Percentiles rank a stretch among this genome's conserved stretches.
Evolutionary conservation across 1,140 invertebrate species (phyloP).

Genomic region (Pachyrhynchus sulphureomaculatus): DNA sequence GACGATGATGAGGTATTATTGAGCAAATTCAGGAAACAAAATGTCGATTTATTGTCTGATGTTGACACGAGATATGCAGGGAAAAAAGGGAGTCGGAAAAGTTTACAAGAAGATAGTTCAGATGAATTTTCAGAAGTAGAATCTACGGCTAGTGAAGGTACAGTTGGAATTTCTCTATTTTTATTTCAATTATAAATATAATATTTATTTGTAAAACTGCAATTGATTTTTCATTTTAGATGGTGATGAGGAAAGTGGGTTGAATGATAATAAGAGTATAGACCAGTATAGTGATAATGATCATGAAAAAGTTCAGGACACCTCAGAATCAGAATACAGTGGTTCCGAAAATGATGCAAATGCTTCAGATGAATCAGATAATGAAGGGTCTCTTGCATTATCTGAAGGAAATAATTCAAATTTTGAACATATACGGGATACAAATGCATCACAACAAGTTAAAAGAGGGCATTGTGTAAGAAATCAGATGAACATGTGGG

Average conservation of each 20-base stretch:
- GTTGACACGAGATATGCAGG: constrained; percentile 72
- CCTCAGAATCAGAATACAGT: constrained; percentile 32
- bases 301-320: constrained; percentile 11
- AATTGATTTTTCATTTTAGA: neutral
- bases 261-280: constrained; percentile 42
- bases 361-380: constrained; percentile 10
- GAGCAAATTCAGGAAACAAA: constrained; percentile 64
- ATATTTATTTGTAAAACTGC: too few relatives aligned
- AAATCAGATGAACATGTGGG: constrained; percentile 79
- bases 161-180: too few relatives aligned
- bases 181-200: too few relatives aligned
- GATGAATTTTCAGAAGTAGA: constrained; percentile 26
- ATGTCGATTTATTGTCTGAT: constrained; percentile 65
- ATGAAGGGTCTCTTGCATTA: constrained; percentile 16
- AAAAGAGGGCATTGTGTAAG: constrained; percentile 71
- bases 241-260: constrained; percentile 27
- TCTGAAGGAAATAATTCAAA: constrained; percentile 34
- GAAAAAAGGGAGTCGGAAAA: constrained; percentile 62
- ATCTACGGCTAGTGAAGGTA: too few relatives aligned
- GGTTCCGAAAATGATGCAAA: constrained; percentile 29
- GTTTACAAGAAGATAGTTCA: constrained; percentile 41
- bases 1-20: constrained; percentile 56
- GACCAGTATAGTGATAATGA: constrained; percentile 33
- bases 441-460: constrained; percentile 62
- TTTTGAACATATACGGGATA: constrained; percentile 59